Base-by-base conservation (phyloP, 2,888 invertebrate genomes). In the Metellina segmentata region DNA sequence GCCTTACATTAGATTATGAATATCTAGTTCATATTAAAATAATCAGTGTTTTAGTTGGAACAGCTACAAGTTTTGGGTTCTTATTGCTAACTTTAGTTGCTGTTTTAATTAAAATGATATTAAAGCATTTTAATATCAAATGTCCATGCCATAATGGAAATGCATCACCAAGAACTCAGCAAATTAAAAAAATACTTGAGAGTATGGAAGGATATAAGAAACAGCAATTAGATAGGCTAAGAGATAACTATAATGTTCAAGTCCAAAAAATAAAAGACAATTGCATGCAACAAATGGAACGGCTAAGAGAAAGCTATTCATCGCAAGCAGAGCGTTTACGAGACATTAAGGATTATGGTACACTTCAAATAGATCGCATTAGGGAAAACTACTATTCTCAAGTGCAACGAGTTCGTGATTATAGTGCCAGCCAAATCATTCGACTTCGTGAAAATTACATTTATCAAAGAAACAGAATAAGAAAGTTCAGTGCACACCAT, bases 361-460 rank as follows among this genome's bases (percentile, higher is more conserved):
- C 98, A 1, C 94, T 95, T 91, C 95, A 98, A 95, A 95, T 98
- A 93, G 97, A 97, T 90, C 96, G 97, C 2, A 96, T 98, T 94
- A 96, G 97, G 94, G 98, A 98, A 95, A 98, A 98, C 95, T 99
- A 99, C 95, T 97, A 97, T 94, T 98, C 98, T 89, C 96, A 98
- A 97, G 97, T 98, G 93, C 97, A 97, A 95, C 97, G 97, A 94
- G 98, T 98, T 70, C 96, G 98, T 90, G 98, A 98, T 94, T 99
- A 99, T 95, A 98, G 98, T 34, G 97, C 97, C 70, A 96, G 97
- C 93, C 98, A 98, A 95, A 96, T 99, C 94, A 98, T 98, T 95
- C 98, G 98, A 97, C 98, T 99, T 93, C 96, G 98, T 93, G 98
- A 98, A 95, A 98, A 98, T 95, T 99, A 99, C 95, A 97, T 98